Evolutionary conservation across 53 echinoderm and acorn worm genomes (phyloP).

Genomic region (Stichopus horrens): DNA sequence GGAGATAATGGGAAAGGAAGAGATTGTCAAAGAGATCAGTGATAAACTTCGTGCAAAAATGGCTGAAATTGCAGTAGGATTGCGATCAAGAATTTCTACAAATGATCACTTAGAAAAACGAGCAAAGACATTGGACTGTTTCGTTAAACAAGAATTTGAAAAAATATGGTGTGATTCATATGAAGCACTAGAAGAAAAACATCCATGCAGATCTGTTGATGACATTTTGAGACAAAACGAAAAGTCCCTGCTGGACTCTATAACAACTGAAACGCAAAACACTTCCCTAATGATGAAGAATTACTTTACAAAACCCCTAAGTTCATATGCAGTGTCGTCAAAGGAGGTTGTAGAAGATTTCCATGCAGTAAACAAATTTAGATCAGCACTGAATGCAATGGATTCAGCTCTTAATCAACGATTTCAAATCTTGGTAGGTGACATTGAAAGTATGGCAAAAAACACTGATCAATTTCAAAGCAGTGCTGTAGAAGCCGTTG

Average conservation of each 20-base stretch:
- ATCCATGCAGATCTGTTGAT: background rate
- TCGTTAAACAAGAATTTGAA: background rate
- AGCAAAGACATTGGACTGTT: too few species aligned
- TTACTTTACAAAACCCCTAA: background rate
- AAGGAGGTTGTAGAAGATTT: too few species aligned
- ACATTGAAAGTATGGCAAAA: background rate
- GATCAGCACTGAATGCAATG: too few species aligned
- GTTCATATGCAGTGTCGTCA: too few species aligned
- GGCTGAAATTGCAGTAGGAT: background rate
- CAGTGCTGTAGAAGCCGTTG: background rate
- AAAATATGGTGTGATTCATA: background rate
- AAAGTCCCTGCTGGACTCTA: background rate
- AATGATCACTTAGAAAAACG: background rate
- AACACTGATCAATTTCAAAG: background rate
- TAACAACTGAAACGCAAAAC: background rate
- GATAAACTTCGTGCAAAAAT: background rate
- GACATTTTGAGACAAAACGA: background rate
- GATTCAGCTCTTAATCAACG: background rate
- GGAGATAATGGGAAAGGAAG: background rate
- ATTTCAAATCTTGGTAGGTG: background rate
- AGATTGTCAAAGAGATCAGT: background rate
- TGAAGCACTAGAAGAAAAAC: background rate
- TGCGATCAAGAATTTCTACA: background rate
- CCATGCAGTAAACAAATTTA: too few species aligned
- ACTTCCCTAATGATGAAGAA: background rate